A percentile compares a stretch with the other conserved stretches of the same genome.
Conservation (phyloP, 1,140 invertebrate species). For the Rhizoglyphus robini region DNA sequence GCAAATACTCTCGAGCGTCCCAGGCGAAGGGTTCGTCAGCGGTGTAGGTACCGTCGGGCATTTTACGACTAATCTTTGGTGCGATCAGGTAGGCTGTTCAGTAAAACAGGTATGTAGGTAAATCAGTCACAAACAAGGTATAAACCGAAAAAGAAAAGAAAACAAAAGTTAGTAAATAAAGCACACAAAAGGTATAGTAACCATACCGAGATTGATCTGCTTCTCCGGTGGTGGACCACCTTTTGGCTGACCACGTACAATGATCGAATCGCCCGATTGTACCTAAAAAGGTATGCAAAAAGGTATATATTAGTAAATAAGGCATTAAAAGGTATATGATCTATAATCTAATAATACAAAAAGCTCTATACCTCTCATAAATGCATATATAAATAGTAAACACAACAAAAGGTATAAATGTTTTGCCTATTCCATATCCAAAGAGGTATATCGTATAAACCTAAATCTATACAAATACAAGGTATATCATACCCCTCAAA, state of each 20-base stretch:
- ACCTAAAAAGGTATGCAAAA: slow-evolving; percentile 58
- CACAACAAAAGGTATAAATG: not conserved
- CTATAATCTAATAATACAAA: too few species aligned
- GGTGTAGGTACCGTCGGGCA: slow-evolving; percentile 43
- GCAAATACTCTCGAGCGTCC: slow-evolving; percentile 90
- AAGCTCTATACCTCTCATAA: not conserved
- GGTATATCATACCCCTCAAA: too few species aligned
- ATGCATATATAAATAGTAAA: not conserved
- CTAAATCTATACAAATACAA: too few species aligned
- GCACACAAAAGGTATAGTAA: not conserved
- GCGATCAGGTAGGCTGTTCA: slow-evolving; percentile 58
- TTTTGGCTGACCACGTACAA: slow-evolving; percentile 62
- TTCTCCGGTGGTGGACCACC: slow-evolving; percentile 76
- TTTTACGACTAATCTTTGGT: slow-evolving; percentile 64
- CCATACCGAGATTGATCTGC: slow-evolving; percentile 47
- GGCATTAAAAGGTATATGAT: too few species aligned
- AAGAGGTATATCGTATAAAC: too few species aligned
- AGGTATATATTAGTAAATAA: not conserved
- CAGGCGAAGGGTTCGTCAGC: slow-evolving; percentile 63
- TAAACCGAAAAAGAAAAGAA: not conserved
- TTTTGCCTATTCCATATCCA: too few species aligned
- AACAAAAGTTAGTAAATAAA: not conserved
- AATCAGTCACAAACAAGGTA: not conserved
- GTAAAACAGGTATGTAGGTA: not conserved
- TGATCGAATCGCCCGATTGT: slow-evolving; percentile 73